Base-by-base conservation (phyloP, 92 coral and sea anemone genomes). In the Porites cylindrica region DNA sequence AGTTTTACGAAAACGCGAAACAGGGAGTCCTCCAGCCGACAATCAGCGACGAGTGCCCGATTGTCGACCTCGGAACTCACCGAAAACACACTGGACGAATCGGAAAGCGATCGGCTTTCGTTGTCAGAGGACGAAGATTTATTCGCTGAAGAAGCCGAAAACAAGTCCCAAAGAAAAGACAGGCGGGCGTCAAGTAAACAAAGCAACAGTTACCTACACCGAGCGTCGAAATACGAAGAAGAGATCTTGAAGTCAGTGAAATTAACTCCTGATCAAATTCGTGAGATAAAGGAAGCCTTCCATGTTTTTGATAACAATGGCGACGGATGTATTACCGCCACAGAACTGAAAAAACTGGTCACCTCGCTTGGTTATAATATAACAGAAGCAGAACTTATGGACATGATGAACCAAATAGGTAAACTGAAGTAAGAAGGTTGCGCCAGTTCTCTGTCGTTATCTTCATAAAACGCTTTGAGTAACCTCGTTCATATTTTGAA, bases 361-460 rank as follows among this genome's bases (percentile, higher is more conserved):
- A 93, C 98, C 17, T 95, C 99, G 7, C 91, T 96, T n/a, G 99
- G 99, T 8, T 96, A 96, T 75, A 96, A 96, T 70, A 96, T 96
- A 67, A 96, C 99, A 6, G 99, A 96, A 90, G 99, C 99, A 11
- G 99, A 96, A 72, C 93, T 96, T 10, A 96, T 96, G 99, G 99
- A 96, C 82, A 96, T 96, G 99, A 96, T 96, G 99, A 96, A 96
- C 88, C 98, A 96, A 32, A 96, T 96, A 79, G 99, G 99, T 93
- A 83, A 75, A 29, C 78, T 10, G 47, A 12, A 3, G n/a, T 2
- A 72, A 3, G 19, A 56, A 56, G 47, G 47, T 0, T 38, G 47
- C 47, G 47, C 47, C 47, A 38, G 47, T 7, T 38, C 47, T 38
- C 47, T 38, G 47, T 38, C 47, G 47, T 38, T 38, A 38, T 38